phyloP scores from a whole-genome alignment of 2,888 invertebrate species.

The Proisotoma minuta region DNA sequence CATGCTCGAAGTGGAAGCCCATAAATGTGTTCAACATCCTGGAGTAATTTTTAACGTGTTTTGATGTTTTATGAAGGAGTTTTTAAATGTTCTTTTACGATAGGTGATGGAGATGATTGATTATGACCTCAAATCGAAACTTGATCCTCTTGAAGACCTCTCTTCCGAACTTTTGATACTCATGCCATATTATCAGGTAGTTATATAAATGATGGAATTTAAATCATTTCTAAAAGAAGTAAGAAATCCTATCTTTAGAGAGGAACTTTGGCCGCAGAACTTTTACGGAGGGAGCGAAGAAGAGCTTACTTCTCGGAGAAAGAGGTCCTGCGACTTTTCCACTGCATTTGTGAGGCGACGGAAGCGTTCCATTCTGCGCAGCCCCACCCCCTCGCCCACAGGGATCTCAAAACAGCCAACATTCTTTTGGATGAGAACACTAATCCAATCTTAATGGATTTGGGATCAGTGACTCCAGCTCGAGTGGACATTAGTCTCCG shows the following conservation, averaged over 20 bases:
- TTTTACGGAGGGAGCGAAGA: conserved; percentile 59
- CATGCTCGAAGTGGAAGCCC: conserved; percentile 68
- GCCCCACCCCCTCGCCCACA: conserved; percentile 70
- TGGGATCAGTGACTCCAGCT: conserved; percentile 54
- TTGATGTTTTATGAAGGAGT: no score
- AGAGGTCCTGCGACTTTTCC: conserved; percentile 65
- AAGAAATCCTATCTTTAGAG: conserved; percentile 52
- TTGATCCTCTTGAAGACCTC: conserved; percentile 63
- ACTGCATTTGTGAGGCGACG: conserved; percentile 68
- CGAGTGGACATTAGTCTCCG: conserved; percentile 60
- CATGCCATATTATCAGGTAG: conserved; percentile 67
- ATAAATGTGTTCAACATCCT: conserved; percentile 64
- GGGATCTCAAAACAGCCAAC: conserved; percentile 82
- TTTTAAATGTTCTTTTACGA: no score
- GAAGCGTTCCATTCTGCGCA: conserved; percentile 67
- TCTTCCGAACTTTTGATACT: conserved; percentile 69
- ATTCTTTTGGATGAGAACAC: conserved; percentile 66
- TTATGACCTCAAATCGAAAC: conserved; percentile 59
- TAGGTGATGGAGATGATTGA: conserved; percentile 69
- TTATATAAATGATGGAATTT: not conserved
- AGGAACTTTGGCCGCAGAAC: conserved; percentile 68
- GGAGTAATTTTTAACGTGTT: no score
- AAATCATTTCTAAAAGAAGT: not conserved
- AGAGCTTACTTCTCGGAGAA: conserved; percentile 61
- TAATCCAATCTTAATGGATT: conserved; percentile 74